These are phyloP conservation scores for Psococerastis gibbosa DNA, from an alignment of 2,888 invertebrate species.

Conservation along the genomic window DNA sequence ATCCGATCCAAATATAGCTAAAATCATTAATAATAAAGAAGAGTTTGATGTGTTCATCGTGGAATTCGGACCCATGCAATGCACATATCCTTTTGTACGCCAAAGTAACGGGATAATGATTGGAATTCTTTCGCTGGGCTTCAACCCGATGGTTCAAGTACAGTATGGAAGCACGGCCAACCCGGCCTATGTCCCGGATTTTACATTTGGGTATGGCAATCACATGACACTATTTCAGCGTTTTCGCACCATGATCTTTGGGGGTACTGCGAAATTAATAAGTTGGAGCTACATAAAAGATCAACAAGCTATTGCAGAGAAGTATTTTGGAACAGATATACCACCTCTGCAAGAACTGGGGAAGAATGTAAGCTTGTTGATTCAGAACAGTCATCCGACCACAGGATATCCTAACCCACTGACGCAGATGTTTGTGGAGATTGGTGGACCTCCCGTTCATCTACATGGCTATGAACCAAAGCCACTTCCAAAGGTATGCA, in stretches of 20 bases:
- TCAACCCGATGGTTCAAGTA: neutral
- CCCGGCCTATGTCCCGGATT: neutral
- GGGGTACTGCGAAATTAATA: neutral
- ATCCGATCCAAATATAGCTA: neutral
- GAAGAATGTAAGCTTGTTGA: neutral
- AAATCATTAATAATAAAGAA: neutral
- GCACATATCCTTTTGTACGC: neutral
- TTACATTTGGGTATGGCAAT: neutral
- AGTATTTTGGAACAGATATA: neutral
- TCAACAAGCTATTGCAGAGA: neutral
- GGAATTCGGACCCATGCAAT: neutral
- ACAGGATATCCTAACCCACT: neutral
- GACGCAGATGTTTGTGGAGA: neutral
- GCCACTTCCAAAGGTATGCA: neutral
- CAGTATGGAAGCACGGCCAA: neutral
- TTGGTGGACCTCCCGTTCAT: neutral
- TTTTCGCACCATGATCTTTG: neutral
- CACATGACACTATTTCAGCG: neutral
- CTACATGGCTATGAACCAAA: neutral
- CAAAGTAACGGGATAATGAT: neutral
- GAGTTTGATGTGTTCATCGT: neutral
- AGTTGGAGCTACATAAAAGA: neutral
- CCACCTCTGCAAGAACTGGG: neutral
- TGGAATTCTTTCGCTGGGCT: neutral
- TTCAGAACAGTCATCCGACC: neutral